Evolutionary conservation across 2,113 vertebrate species (phyloP).

Genomic region (Excalfactoria chinensis): DNA sequence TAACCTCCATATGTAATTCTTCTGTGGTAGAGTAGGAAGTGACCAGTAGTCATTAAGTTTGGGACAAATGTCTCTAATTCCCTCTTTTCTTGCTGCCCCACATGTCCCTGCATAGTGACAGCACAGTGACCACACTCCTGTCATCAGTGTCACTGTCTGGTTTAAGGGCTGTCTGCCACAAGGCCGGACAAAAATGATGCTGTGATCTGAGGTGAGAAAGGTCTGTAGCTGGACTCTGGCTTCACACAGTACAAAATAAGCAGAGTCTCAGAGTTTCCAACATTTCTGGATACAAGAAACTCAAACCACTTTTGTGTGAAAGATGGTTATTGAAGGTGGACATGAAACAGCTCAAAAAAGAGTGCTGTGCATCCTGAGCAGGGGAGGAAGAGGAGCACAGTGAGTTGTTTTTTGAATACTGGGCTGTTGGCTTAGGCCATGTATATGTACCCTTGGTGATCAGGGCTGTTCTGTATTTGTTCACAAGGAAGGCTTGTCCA

Average conservation of each 20-base stretch:
- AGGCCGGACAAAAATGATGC: neutral
- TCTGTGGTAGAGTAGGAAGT: neutral
- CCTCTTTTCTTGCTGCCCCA: neutral
- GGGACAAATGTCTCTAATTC: neutral
- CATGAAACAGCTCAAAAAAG: neutral
- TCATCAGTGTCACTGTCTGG: neutral
- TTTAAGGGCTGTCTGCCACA: neutral
- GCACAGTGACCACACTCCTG: neutral
- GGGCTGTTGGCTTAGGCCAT: neutral
- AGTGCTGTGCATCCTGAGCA: neutral
- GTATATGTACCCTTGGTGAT: neutral
- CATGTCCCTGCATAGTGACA: neutral
- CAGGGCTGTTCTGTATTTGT: neutral
- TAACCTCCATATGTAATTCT: neutral
- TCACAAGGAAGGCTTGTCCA: neutral
- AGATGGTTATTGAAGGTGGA: neutral
- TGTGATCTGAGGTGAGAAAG: neutral
- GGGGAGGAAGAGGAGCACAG: neutral
- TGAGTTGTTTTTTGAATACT: neutral
- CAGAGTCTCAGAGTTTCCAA: neutral
- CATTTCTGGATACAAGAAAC: neutral
- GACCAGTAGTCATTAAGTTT: fast-evolving
- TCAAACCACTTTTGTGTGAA: neutral
- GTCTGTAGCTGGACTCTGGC: neutral
- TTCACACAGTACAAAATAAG: neutral